Evolutionary conservation across 1,140 invertebrate genomes (phyloP), one percentile per base, ranked within the genome.

Genomic region (Mya arenaria): DNA sequence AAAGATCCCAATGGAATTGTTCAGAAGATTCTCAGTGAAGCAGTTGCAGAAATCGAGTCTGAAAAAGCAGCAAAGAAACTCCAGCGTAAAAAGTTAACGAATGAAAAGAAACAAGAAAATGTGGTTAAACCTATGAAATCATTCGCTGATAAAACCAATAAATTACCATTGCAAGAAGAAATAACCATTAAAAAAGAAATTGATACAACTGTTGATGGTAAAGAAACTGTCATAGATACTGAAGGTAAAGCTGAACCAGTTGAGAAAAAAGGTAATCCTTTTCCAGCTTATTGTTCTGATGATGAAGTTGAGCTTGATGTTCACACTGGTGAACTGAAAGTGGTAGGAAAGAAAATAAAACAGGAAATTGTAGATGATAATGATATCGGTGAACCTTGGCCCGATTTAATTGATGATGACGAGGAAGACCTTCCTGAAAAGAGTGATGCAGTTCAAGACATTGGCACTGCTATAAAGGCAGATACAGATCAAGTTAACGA

Each of bases 221-320:
- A 52, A 23, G 25, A 52, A 10, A 23, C 48, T n/a, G 44, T n/a
- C 10, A 71, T 1, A 25, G 55, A 34, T 19, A 17, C 19, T 39
- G 41, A 75, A 44, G 28, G 3, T 13, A 30, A 30, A 1, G 19
- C 15, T 10, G 55, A 62, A 36, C n/a, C 6, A 28, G 8, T 36
- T 23, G 17, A 52, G 17, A 52, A 4, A 30, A 4, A 6, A n/a
- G 32, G 19, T 6, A 58, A 80, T 56, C 37, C 56, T 41, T 55
- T 80, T 19, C 77, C 66, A 25, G 34, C 23, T 15, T 80, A 39
- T 80, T 56, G 37, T 17, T 41, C 52, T 23, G 77, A 68, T 69
- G 77, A 80, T 28, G 77, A 80, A 62, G 23, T 71, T 39, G 77
- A 80, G 48, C 66, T 80, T 41, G 77, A 80, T 28, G 62, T 41